phyloP scores from a whole-genome alignment of 2,888 invertebrate genomes.

The Argyra leucocephala region DNA sequence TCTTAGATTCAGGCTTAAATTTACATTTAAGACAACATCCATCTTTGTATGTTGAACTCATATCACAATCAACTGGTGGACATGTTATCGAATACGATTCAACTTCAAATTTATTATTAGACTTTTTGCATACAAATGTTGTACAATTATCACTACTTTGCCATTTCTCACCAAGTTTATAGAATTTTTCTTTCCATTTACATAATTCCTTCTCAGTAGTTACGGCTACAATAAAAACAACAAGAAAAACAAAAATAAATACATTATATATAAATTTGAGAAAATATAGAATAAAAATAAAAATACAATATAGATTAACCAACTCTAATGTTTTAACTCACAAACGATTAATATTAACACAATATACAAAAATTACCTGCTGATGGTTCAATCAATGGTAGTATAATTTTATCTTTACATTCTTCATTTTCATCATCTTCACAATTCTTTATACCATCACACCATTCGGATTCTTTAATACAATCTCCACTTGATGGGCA shows the following conservation, averaged over 20 bases:
- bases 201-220: constrained; percentile 55
- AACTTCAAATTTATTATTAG: constrained; percentile 47
- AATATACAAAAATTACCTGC: background rate
- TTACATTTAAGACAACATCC: constrained; percentile 63
- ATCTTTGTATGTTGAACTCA: constrained; percentile 49
- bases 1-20: constrained; percentile 43
- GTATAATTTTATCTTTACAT: constrained; percentile 43
- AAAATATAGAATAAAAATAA: too few species aligned
- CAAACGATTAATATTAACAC: too few species aligned
- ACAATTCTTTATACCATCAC: constrained; percentile 71
- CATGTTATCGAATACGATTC: constrained; percentile 50
- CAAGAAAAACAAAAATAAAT: too few species aligned
- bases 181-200: constrained; percentile 45
- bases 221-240: constrained; percentile 47
- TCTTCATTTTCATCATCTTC: constrained; percentile 66
- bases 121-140: constrained; percentile 47
- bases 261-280: too few species aligned
- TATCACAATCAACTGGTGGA: constrained; percentile 44
- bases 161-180: constrained; percentile 51
- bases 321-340: too few species aligned
- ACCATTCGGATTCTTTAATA: constrained; percentile 61
- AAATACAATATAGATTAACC: too few species aligned
- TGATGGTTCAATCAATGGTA: background rate
- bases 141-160: constrained; percentile 57
- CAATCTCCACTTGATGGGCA: constrained; percentile 70